Base-by-base conservation (phyloP, 30 jellyfish, hydroid and myxozoan species). In the Cassiopea andromeda region DNA sequence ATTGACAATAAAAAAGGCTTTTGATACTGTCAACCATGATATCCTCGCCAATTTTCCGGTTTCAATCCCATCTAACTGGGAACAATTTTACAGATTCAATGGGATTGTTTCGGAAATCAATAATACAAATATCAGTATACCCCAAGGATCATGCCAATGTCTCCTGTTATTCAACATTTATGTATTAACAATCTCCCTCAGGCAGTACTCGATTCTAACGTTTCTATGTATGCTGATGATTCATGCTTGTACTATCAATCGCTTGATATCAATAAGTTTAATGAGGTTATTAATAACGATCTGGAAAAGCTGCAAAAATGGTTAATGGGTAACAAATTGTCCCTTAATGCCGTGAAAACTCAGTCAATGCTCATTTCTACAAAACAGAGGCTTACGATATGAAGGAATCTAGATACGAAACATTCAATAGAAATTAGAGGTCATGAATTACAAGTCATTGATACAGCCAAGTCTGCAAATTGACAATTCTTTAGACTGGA, bases 21-120 rank as follows among this genome's bases (percentile, higher is more conserved):
- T 81, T 58, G 90, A 81, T 48, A 81, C 90, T 58, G 87, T 81
- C 87, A n/a, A 60, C 64, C 90, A 81, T 81, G 90, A 81, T 17
- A 81, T 61, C 46, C 85, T 50, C 15, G 58, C 87, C 82, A 77
- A 58, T 66, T 38, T 18, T 54, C 15, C 69, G 92, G 92, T 71
- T 83, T 57, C 19, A 60, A 16, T 61, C 89, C 88, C 9, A 1
- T 67, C 73, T 9, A 71, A 83, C 19, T 43, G 87, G 59, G 67
- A 71, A 69, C 92, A 83, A 73, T 83, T 83, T 83, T 48, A 16
- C 57, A 83, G 71, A 49, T 48, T 83, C 8, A 47, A 59, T 66
- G 75, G 86, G 50, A 43, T 83, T 83, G 8, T 27, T 83, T 83
- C 75, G 46, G 85, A 17, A 38, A 79, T 75, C 27, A 15, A 60